Percentiles rank a stretch among this genome's conserved stretches.
phyloP scores from a whole-genome alignment of 2,113 vertebrate genomes.

The Cheilinus undulatus region DNA sequence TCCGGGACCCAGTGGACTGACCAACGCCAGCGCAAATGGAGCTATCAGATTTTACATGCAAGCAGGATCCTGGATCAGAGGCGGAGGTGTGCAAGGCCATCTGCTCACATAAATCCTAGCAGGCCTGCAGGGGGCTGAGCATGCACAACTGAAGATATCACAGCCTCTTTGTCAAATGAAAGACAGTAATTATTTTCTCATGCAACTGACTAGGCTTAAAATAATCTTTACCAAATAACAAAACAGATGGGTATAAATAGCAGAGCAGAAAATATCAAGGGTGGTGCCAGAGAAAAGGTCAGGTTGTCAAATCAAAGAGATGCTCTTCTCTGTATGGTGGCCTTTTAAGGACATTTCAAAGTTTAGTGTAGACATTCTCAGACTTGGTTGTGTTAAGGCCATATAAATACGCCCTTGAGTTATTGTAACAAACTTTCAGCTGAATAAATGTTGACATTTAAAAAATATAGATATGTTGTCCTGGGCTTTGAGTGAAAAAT shows the following conservation, averaged over 20 bases:
- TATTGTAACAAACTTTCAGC: no score
- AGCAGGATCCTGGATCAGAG: neutral
- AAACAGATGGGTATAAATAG: no score
- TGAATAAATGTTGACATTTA: no score
- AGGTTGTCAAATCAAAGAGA: neutral
- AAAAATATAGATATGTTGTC: no score
- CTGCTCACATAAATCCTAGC: constrained; percentile 30
- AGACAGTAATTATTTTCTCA: neutral
- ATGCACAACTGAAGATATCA: constrained; percentile 2
- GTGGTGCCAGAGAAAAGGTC: neutral
- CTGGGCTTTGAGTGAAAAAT: no score
- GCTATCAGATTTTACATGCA: constrained; percentile 9
- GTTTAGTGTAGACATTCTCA: no score
- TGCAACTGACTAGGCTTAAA: no score
- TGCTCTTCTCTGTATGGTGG: neutral
- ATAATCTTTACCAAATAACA: no score
- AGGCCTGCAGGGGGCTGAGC: neutral
- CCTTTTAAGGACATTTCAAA: neutral
- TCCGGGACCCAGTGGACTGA: neutral
- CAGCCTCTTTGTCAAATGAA: constrained; percentile 2
- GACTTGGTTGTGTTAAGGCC: no score
- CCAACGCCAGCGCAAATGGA: neutral
- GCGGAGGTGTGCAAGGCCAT: constrained; percentile 4
- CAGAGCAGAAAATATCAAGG: neutral
- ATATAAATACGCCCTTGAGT: no score